Evolutionary conservation across 2,888 invertebrate genomes (phyloP), one percentile per base, ranked within the genome.

Genomic region (Clostera curtula): DNA sequence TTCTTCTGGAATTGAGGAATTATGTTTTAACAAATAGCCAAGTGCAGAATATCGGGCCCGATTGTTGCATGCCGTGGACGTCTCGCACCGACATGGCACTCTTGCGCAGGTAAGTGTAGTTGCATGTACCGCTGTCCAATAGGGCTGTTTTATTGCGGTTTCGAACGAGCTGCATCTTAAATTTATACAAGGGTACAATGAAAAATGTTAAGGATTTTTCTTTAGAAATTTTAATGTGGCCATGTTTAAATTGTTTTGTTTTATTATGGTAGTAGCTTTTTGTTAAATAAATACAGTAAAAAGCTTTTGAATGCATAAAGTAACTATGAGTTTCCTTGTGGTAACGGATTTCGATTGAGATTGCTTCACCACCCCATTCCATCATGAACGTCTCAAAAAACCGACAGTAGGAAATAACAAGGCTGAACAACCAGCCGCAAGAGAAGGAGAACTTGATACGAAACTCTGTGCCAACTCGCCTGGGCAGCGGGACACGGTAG

Each of bases 91-190:
- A 69, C 71, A 64, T 45, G 51, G 50, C 56, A 62, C 71, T 71
- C 68, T 54, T 42, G 70, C 68, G 70, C 73, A 66, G 58, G 60
- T 76, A 80, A 82, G 80, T 79, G 69, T 73, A 73, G 61, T 76
- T 79, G 68, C 80, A 53, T 80, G 82, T 80, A 62, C 40, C 47
- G 56, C 62, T 71, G 74, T 72, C 80, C 63, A 62, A 71, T 67
- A 64, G 63, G 54, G 48, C 65, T 67, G 70, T 67, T 80, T 80
- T 79, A 79, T 71, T 54, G 63, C 52, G 53, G 64, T 62, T 73
- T 66, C 62, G 62, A 64, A 43, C 48, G 42, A 26, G 44, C 53
- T 53, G 59, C 59, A 60, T 62, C 64, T 66, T 65, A 61, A 73
- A 66, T 70, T 58, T 62, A 64, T 57, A 58, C 52, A 43, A 49